Base-by-base conservation (phyloP, 2,113 vertebrate genomes). In the Scomber scombrus region DNA sequence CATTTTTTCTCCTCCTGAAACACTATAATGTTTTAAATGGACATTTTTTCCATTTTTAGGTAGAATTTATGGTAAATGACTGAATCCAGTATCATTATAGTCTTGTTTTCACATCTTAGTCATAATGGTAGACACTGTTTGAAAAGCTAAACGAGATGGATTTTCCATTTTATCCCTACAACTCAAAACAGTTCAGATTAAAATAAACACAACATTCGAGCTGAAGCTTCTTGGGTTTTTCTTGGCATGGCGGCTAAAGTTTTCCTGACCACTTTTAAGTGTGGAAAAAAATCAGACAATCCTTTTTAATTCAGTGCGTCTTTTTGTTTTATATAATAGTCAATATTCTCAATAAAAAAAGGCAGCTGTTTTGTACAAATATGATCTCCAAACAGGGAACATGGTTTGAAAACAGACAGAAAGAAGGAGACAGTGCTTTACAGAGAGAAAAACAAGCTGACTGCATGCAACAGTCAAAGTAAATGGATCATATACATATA, bases 141-240 rank as follows among this genome's bases (percentile, higher is more conserved):
- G 3, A 68, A 85, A 66, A 71, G 19, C 4, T 56, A 57, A 71
- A 3, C 2, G 6, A 45, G 29, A 67, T 31, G 77, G 1, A 40
- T 19, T 78, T 90, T 85, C 66, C 58, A 80, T 76, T 84, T 79
- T 63, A 58, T 55, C 57, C 34, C 19, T 7, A 51, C 60, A 60
- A 74, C 70, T 85, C 46, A n/a, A 68, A 87, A 79, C 50, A 75
- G 50, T 43, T 43, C 8, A 40, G 62, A 64, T 26, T 46, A 51
- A 84, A 80, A 82, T 77, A 73, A 89, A 87, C 85, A 81, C 15
- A 4, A 14, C 11, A 26, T 71, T 71, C 72, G 55, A 47, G 50
- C 45, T 65, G 52, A 78, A 63, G 63, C 29, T 43, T 64, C 26
- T 65, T 65, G 80, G 57, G 68, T 71, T 52, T 26, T 40, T 52